These are phyloP conservation scores for Leptocoma aspasia DNA, from an alignment of 2,113 vertebrate genomes.

Conservation along the genomic window DNA sequence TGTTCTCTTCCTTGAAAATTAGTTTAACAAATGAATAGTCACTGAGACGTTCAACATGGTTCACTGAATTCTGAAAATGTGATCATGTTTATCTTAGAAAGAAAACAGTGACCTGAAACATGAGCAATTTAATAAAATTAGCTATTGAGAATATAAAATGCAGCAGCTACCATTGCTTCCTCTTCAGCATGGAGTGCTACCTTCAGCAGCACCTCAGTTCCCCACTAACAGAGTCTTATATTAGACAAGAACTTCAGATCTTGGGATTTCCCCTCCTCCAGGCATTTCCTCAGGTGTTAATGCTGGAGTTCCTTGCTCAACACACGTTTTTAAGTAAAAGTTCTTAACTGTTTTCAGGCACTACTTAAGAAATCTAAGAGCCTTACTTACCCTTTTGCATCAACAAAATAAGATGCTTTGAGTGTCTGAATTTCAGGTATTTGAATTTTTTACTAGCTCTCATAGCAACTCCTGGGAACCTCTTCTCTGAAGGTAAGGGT, in stretches of 20 bases:
- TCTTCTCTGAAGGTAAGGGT: background rate
- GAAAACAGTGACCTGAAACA: background rate
- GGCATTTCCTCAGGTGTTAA: background rate
- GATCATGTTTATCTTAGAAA: background rate
- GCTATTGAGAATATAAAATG: background rate
- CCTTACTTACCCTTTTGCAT: background rate
- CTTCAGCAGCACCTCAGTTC: background rate
- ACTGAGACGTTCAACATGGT: background rate
- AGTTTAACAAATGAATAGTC: background rate
- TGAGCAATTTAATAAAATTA: background rate
- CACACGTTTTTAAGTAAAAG: background rate
- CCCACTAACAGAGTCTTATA: background rate
- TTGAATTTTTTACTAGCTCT: background rate
- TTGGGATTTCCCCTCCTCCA: background rate
- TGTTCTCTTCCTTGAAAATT: slow-evolving; percentile 11
- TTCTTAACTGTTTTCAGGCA: background rate
- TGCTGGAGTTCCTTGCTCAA: background rate
- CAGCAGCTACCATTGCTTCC: background rate
- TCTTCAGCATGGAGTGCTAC: background rate
- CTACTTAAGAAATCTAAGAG: background rate
- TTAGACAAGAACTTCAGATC: background rate
- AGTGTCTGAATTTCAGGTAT: background rate
- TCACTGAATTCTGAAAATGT: background rate
- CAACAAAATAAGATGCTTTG: background rate
- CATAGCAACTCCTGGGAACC: background rate